Evolutionary conservation across 2,888 invertebrate genomes (phyloP), one percentile per base, ranked within the genome.

Genomic region (Drosophila demipolita): DNA sequence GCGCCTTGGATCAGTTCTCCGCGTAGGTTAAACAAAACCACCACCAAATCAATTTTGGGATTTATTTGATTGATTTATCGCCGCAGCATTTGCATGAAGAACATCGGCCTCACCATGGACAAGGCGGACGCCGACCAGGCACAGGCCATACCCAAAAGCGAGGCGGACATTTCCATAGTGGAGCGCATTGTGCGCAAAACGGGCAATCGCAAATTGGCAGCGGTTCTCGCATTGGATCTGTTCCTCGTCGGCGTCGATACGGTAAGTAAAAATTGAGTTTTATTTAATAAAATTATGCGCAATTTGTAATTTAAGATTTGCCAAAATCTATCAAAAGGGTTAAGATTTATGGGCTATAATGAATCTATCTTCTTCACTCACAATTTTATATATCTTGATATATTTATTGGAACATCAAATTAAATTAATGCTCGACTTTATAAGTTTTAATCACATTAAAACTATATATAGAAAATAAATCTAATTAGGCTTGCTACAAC

Each of bases 221-320:
- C 96, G 9, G 95, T 97, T 70, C 93, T 97, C 75, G 96, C 96
- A 8, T 91, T 97, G 68, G 97, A 97, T 91, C 94, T 97, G 76
- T 94, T 97, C 79, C 93, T 96, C 23, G 97, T 97, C 73, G 97
- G 97, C 15, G 95, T 97, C 1, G 97, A 96, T 90, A 97, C 97
- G 78, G 96, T 95, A 92, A 87, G 91, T 76, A 45, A n/a, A 48
- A 7, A 23, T 8, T 8, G 0, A 5, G 12, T 11, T 7, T 15
- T 8, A 45, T 15, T 23, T 23, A 15, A 23, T 15, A 23, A 1
- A 45, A 15, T 0, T 23, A 23, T 15, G 23, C 23, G 45, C 45
- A 23, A 23, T 23, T 8, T 15, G 7, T 3, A 23, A 45, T 45
- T 45, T 45, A 15, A 23, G 45, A 45, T 26, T 45, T 45, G 8